These are phyloP conservation scores for Pachyrhynchus sulphureomaculatus DNA, from an alignment of 1,140 invertebrate species.

Conservation along the genomic window DNA sequence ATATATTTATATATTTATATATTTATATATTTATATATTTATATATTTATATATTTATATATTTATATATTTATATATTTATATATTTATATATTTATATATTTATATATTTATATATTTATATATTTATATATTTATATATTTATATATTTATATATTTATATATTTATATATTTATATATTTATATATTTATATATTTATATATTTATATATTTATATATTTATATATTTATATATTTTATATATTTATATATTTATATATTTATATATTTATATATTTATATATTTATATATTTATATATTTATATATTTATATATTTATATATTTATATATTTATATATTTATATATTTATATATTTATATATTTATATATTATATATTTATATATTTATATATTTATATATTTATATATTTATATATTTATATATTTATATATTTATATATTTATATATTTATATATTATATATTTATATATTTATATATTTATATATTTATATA, in stretches of 20 bases:
- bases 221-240: no score
- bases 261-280: slow-evolving; percentile 1
- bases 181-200: no score
- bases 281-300: background rate
- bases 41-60: slow-evolving; percentile 1
- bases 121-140: no score
- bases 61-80: slow-evolving; percentile 1
- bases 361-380: slow-evolving; percentile 5
- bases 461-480: background rate
- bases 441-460: slow-evolving; percentile 3
- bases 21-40: slow-evolving; percentile 1
- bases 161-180: background rate
- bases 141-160: no score
- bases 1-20: slow-evolving; percentile 5
- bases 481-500: background rate
- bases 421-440: slow-evolving; percentile 1
- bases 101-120: no score
- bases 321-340: slow-evolving; percentile 2
- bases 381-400: slow-evolving; percentile 1
- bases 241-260: background rate
- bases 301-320: background rate
- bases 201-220: no score
- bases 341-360: slow-evolving; percentile 1
- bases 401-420: slow-evolving; percentile 1
- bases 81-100: slow-evolving; percentile 3